Evolutionary conservation across 1,140 invertebrate genomes (phyloP).

Genomic region (Cydia splendana): DNA sequence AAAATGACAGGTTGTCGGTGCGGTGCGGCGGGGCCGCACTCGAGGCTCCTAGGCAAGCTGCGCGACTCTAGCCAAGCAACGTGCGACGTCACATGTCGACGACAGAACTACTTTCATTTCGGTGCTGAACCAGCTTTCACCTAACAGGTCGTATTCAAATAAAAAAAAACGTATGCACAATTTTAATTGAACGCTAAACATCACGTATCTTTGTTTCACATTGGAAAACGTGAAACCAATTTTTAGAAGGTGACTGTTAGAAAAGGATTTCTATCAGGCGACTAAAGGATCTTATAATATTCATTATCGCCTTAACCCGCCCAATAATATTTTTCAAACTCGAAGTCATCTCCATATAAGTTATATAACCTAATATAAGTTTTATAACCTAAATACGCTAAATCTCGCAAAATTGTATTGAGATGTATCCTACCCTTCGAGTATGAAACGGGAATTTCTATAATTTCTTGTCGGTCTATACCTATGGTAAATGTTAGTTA

Average conservation of each 20-base stretch:
- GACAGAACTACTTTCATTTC: slow-evolving; percentile 76
- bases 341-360: too few relatives aligned
- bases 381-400: too few relatives aligned
- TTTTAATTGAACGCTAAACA: slow-evolving; percentile 47
- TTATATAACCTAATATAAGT: too few relatives aligned
- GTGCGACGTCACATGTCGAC: slow-evolving; percentile 51
- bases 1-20: slow-evolving; percentile 61
- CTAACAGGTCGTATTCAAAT: slow-evolving; percentile 57
- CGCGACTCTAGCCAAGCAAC: slow-evolving; percentile 38
- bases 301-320: too few relatives aligned
- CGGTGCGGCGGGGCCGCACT: slow-evolving; percentile 41
- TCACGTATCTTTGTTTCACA: slow-evolving; percentile 20
- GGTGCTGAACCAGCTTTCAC: slow-evolving; percentile 68
- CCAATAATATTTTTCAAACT: too few relatives aligned
- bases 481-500: too few relatives aligned
- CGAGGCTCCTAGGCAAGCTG: slow-evolving; percentile 38
- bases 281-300: neutral
- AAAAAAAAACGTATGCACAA: slow-evolving; percentile 64
- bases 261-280: neutral
- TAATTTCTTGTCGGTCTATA: too few relatives aligned
- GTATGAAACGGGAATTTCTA: too few relatives aligned
- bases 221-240: neutral
- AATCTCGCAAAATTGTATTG: too few relatives aligned
- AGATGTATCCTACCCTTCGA: too few relatives aligned
- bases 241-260: neutral